These are phyloP conservation scores for Ondatra zibethicus DNA, from an alignment of 2,113 vertebrate genomes.

Conservation along the genomic window DNA sequence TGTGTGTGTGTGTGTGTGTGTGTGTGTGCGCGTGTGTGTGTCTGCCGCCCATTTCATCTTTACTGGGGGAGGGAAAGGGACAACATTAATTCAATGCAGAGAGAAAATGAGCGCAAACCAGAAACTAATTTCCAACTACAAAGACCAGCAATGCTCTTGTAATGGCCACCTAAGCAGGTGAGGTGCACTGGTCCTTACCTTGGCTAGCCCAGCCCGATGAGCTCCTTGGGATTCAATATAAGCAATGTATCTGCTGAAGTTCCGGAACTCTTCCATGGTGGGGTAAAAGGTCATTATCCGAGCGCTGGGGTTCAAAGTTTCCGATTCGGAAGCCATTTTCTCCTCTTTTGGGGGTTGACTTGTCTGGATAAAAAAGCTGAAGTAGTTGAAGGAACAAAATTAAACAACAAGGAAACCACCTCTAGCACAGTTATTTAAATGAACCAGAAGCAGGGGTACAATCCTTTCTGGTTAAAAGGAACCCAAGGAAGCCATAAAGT, in stretches of 20 bases:
- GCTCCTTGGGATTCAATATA: slow-evolving; percentile 97
- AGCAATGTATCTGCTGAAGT: slow-evolving; percentile 94
- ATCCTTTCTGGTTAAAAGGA: slow-evolving; percentile 1
- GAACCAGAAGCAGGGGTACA: background rate
- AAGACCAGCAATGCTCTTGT: background rate
- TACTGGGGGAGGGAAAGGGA: background rate
- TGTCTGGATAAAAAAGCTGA: slow-evolving; percentile 61
- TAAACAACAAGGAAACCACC: slow-evolving; percentile 40
- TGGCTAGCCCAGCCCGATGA: slow-evolving; percentile 95
- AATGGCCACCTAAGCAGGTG: background rate
- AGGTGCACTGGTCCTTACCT: slow-evolving; percentile 85
- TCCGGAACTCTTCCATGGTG: slow-evolving; percentile 94
- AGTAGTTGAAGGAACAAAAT: slow-evolving; percentile 42
- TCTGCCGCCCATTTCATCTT: too few species aligned
- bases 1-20: too few species aligned
- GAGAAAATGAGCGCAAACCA: background rate
- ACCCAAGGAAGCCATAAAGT: too few species aligned
- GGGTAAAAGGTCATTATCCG: slow-evolving; percentile 96
- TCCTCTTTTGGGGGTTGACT: slow-evolving; percentile 31
- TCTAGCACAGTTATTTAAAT: slow-evolving; percentile 42
- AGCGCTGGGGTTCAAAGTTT: slow-evolving; percentile 86
- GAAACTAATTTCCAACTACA: background rate
- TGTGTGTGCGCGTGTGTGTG: too few species aligned
- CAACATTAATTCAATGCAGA: background rate
- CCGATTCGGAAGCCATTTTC: slow-evolving; percentile 92